A percentile compares a stretch with the other conserved stretches of the same genome.
phyloP scores from a whole-genome alignment of 1,140 invertebrate species.

The Trichogramma pretiosum region DNA sequence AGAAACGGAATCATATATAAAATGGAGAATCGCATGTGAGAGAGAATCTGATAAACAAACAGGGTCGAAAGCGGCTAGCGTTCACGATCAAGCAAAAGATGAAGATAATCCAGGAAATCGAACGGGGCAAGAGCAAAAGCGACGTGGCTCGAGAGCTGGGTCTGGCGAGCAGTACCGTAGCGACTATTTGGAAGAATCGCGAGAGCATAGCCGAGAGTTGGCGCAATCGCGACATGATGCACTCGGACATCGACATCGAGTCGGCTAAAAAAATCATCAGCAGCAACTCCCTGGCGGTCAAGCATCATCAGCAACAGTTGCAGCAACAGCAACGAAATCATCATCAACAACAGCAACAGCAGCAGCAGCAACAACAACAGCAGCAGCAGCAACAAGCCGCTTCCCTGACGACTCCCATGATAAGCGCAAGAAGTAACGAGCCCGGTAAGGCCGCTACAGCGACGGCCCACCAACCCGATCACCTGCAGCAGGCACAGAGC shows the following conservation, averaged over 20 bases:
- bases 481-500: constrained; percentile 37
- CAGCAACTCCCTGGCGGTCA: constrained; percentile 16
- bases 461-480: constrained; percentile 26
- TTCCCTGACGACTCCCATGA: constrained; percentile 19
- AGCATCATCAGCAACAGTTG: neutral
- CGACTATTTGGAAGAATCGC: constrained; percentile 54
- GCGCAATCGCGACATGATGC: constrained; percentile 44
- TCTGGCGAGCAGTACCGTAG: constrained; percentile 51
- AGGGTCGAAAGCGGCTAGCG: constrained; percentile 54
- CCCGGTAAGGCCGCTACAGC: constrained; percentile 17
- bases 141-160: constrained; percentile 51
- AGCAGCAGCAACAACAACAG: neutral
- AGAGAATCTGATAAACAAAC: no score
- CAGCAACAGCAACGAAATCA: no score
- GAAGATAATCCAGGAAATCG: constrained; percentile 54
- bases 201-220: constrained; percentile 47
- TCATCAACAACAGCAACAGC: constrained; percentile 2
- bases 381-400: neutral
- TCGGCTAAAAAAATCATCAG: constrained; percentile 26
- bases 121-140: constrained; percentile 52
- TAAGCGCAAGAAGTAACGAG: constrained; percentile 21
- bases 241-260: constrained; percentile 27
- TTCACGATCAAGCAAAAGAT: constrained; percentile 56
- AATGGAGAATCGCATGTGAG: constrained; percentile 30
- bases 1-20: neutral